Evolutionary conservation across 2,888 invertebrate genomes (phyloP).

Genomic region (Luperina nickerlii): DNA sequence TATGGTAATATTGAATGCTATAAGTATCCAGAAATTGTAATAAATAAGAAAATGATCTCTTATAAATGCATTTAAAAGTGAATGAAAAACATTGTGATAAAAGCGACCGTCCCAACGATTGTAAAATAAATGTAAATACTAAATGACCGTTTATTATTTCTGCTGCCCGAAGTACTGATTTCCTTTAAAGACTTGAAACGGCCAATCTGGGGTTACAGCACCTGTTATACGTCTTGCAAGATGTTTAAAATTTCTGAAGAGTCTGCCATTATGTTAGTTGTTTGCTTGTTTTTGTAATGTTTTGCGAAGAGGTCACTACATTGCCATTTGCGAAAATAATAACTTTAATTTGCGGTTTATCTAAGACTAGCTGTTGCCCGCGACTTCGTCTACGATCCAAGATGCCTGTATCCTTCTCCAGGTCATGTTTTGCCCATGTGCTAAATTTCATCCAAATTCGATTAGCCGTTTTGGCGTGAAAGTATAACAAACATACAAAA

Average conservation of each 20-base stretch:
- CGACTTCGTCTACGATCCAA: too few relatives aligned
- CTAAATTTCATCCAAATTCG: too few relatives aligned
- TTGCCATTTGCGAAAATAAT: not conserved
- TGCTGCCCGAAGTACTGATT: constrained; percentile 5
- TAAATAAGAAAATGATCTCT: constrained; percentile 32
- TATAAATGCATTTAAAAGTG: constrained; percentile 19
- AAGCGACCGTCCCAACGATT: constrained; percentile 59
- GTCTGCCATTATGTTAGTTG: constrained; percentile 21
- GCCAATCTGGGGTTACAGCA: constrained; percentile 17
- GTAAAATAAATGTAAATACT: constrained; percentile 59
- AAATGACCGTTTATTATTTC: constrained; percentile 34
- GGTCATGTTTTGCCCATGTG: too few relatives aligned
- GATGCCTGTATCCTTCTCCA: not conserved
- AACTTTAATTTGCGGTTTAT: not conserved
- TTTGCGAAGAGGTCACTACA: not conserved
- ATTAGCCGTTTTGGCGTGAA: too few relatives aligned
- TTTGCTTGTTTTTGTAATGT: not conserved
- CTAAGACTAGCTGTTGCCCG: not conserved
- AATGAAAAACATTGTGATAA: constrained; percentile 46
- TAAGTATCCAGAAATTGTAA: not conserved
- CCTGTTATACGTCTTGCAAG: constrained; percentile 35
- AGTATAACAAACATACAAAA: too few relatives aligned
- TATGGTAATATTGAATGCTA: not conserved
- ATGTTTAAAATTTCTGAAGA: constrained; percentile 5
- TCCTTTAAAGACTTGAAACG: constrained; percentile 2